A percentile compares a stretch with the other conserved stretches of the same genome.
These are phyloP conservation scores for Ophiothrix spiculata DNA, from an alignment of 35 echinoderm and acorn worm species.

Conservation along the genomic window DNA sequence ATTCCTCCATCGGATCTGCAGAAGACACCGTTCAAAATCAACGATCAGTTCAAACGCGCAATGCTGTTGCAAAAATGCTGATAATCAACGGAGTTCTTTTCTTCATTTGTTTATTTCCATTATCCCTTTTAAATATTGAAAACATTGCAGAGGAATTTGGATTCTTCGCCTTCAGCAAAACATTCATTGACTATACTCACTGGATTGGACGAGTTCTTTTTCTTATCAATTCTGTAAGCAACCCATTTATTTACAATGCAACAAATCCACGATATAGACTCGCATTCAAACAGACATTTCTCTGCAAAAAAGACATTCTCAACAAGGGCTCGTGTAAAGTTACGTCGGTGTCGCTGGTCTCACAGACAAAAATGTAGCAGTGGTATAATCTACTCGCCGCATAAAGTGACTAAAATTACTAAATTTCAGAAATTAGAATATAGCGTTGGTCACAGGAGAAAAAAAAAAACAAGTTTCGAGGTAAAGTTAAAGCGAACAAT, in stretches of 20 bases:
- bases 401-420: too few species aligned
- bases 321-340: too few species aligned
- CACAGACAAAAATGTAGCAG: too few species aligned
- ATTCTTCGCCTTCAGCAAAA: neutral
- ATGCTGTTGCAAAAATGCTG: conserved; percentile 50
- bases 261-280: conserved; percentile 53
- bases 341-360: too few species aligned
- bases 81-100: conserved; percentile 49
- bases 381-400: too few species aligned
- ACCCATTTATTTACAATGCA: conserved; percentile 52
- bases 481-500: too few species aligned
- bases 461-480: too few species aligned
- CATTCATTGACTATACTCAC: neutral
- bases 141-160: neutral
- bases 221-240: conserved; percentile 56
- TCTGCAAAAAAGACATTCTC: neutral
- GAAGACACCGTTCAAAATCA: neutral
- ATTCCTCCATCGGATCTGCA: neutral
- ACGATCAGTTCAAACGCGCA: neutral
- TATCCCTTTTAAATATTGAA: conserved; percentile 18
- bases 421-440: too few species aligned
- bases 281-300: conserved; percentile 37
- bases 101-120: conserved; percentile 32
- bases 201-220: conserved; percentile 16
- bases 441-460: too few species aligned